Evolutionary conservation across 2,797 vertebrate genomes (phyloP), one percentile per base, ranked within the genome.

Genomic region (Micromesistius poutassou): DNA sequence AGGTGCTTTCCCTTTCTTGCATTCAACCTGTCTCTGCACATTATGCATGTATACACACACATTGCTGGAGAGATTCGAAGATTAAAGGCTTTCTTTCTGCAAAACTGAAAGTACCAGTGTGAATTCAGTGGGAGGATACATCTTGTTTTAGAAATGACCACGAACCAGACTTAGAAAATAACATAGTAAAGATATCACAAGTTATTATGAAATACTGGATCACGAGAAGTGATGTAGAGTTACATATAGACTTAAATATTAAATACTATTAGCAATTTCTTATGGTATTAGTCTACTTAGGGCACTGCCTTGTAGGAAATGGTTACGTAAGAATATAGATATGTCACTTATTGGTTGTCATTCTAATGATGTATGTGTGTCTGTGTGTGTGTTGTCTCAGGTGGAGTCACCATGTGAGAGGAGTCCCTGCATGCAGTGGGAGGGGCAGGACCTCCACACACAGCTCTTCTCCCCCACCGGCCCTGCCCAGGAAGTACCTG

Each of bases 371-470:
- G 86, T 55, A 35, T 71, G 16, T 77, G 46, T 30, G 83, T 79
- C 74, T 83, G 74, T 83, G 84, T 62, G 33, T 55, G 55, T 85
- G 86, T 86, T 77, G 74, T 85, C 38, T 1, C 81, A 99, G 98
- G 96, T 96, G 84, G 97, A 97, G 84, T 96, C 96, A 12, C 96
- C 96, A 2, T 95, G 95, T 75, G 95, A 96, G 91, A 85, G 89
- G 36, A 96, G 93, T 84, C 95, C 94, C 2, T 97, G 96, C 80
- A 96, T 98, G 90, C 95, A 96, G 84, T 99, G 98, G 97, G 97
- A 98, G 89, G 96, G 92, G 77, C 95, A 96, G 85, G 94, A 93
- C 77, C 93, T 98, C 74, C 95, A 95, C 76, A 88, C 96, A 40
- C 97, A 98, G 87, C 96, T 99, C 84, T 99, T 99, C 84, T 90